Base-by-base conservation (phyloP, 1,140 invertebrate species). In the Agraylea sexmaculata region DNA sequence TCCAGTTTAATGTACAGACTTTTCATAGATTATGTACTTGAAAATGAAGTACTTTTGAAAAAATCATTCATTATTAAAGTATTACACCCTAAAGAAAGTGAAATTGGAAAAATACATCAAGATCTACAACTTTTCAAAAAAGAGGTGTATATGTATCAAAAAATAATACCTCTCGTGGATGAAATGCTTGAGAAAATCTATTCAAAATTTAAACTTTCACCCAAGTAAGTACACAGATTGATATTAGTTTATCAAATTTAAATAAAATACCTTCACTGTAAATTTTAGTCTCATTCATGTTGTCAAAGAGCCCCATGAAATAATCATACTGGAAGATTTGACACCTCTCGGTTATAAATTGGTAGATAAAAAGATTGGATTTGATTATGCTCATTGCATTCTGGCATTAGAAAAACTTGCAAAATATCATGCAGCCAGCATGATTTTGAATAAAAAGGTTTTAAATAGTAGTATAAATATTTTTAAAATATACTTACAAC, bases 271-370 rank as follows among this genome's bases (percentile, higher is more conserved):
- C n/a, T 23, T n/a, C 8, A n/a, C n/a, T 25, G 23, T 23, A 30
- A 5, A 17, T 40, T 40, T 13, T n/a, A 44, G 42, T 11, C 43
- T 43, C 1, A 19, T 43, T 8, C 22, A 41, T 36, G 18, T 16
- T 13, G 40, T 36, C 16, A 23, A 1, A 4, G 47, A 57, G 29
- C 51, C 64, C 12, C 58, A 67, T 11, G 37, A 56, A 13, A 43
- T 70, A 7, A 46, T 74, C n/a, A 56, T 71, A 2, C 48, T 73
- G 3, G 69, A 74, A 40, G 72, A 76, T 53, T 51, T 76, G 3
- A 47, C 56, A 20, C 46, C 42, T 21, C 53, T 61, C 12, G 74
- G 73, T n/a, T 78, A 64, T 52, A 54, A 65, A 45, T 60, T 74
- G 59, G 57, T 60, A 0, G 53, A 67, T 49, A 55, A 71, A 32